Base-by-base conservation (phyloP, 2,888 invertebrate species). In the Tridacna gigas region DNA sequence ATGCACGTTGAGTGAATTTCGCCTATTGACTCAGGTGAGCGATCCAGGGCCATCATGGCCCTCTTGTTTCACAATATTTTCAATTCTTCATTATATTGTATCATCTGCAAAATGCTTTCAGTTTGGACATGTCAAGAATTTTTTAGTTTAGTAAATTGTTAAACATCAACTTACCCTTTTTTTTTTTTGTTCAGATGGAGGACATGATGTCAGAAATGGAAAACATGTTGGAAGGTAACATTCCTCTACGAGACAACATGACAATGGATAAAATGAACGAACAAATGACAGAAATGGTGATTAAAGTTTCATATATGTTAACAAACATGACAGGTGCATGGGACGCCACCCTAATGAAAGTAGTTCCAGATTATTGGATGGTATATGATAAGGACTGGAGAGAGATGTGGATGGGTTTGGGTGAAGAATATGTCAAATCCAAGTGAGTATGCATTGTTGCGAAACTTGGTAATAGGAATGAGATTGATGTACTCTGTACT, bases 141-240 rank as follows among this genome's bases (percentile, higher is more conserved):
- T 37, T n/a, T n/a, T n/a, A n/a, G 37, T 37, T 37, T 37, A 37
- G 37, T 2, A 37, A 37, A 37, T 2, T 2, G 37, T 37, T 37
- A 37, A 37, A 37, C 37, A 37, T 37, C 37, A 37, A 37, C 7
- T 37, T 2, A 37, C n/a, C n/a, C n/a, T n/a, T n/a, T n/a, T n/a
- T n/a, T n/a, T 37, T 37, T 37, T 37, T 37, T 37, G 7, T 37
- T 48, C 12, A 71, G 71, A 22, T 86, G 61, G 77, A 80, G 47
- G 48, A 28, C 22, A 80, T 82, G 51, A 75, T 84, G 51, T 26
- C 56, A 37, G 25, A 61, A 22, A 84, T 82, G 81, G 82, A 84
- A 22, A 11, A 25, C 25, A 79, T 82, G 76, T 67, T 82, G 77
- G 12, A 61, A 12, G 85, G 82, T 4, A 73, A 28, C 0, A 66